Conservation (phyloP, 2,888 invertebrate genomes). For the Incurvaria masculella region DNA sequence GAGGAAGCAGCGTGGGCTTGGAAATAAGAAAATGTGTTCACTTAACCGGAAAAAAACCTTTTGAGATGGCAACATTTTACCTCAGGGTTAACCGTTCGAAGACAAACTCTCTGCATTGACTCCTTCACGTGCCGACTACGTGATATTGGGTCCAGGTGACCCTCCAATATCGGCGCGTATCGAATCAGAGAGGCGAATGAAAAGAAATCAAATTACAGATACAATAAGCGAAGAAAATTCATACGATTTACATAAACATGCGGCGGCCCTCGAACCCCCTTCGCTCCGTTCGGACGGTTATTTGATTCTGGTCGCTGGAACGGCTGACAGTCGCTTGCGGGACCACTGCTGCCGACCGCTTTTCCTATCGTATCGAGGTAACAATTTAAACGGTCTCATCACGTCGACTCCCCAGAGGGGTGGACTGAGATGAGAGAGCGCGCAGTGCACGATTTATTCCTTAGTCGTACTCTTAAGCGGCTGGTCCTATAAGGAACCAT, state of each 20-base stretch:
- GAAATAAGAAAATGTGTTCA: too few relatives aligned
- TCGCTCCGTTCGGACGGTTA: not conserved
- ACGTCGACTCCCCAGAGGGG: too few relatives aligned
- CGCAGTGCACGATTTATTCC: too few relatives aligned
- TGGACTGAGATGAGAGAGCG: too few relatives aligned
- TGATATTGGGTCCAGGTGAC: not conserved
- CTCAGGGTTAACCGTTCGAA: not conserved
- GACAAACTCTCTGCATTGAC: not conserved
- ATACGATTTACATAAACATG: slow-evolving; percentile 52
- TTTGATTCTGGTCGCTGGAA: not conserved
- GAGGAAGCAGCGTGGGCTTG: too few relatives aligned
- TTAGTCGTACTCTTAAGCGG: too few relatives aligned
- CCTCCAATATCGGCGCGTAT: not conserved
- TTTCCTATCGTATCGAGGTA: not conserved
- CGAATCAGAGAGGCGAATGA: slow-evolving; percentile 1
- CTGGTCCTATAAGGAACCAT: too few relatives aligned
- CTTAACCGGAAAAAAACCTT: too few relatives aligned
- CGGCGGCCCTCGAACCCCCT: slow-evolving; percentile 10
- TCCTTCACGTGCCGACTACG: not conserved
- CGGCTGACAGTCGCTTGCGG: not conserved
- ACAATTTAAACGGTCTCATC: not conserved
- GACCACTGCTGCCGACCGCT: too few relatives aligned
- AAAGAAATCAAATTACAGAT: slow-evolving; percentile 56
- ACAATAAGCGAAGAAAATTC: slow-evolving; percentile 51
- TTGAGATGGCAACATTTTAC: too few relatives aligned